Percentiles rank a stretch among this genome's conserved stretches.
phyloP scores from a whole-genome alignment of 2,113 vertebrate species.

The Charina bottae region DNA sequence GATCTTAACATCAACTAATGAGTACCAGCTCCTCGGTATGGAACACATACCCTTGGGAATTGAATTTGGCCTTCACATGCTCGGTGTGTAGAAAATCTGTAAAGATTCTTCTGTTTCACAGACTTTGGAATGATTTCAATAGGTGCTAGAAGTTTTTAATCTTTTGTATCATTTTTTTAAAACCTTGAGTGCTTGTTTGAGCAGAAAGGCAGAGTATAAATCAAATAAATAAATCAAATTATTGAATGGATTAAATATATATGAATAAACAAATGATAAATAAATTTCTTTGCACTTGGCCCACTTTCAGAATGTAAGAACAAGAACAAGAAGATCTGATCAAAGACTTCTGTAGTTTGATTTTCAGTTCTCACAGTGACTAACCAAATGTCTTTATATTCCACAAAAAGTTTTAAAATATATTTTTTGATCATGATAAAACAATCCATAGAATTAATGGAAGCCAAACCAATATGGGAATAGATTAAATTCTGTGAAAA shows the following conservation, averaged over 20 bases:
- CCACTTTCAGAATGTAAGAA: neutral
- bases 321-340: neutral
- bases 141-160: neutral
- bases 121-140: neutral
- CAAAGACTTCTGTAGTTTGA: neutral
- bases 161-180: neutral
- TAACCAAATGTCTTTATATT: neutral
- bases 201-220: neutral
- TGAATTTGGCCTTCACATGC: neutral
- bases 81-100: neutral
- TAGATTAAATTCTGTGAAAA: neutral
- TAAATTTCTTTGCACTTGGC: neutral
- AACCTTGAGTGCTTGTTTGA: neutral
- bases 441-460: neutral
- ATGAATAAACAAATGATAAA: neutral
- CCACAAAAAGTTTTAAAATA: constrained; percentile 18
- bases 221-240: neutral
- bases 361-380: neutral
- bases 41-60: neutral
- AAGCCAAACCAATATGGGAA: neutral
- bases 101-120: neutral
- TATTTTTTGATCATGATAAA: neutral
- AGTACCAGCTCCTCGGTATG: neutral
- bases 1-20: neutral
- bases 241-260: neutral